Base-by-base conservation (phyloP, 64 coral and sea anemone species). In the Montipora cactus region DNA sequence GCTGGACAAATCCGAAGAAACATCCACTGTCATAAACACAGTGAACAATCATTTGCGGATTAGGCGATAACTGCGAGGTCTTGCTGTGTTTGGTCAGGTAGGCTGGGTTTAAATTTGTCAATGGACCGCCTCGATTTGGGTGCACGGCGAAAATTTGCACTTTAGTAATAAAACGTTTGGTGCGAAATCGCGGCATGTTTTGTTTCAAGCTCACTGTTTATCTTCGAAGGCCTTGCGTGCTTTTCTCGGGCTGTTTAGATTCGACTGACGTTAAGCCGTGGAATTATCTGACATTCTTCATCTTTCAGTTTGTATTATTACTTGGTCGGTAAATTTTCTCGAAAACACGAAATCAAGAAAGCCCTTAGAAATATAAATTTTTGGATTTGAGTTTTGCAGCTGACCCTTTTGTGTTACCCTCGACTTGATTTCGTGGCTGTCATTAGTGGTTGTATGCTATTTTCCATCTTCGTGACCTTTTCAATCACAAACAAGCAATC, bases 41-140 rank as follows among this genome's bases (percentile, higher is more conserved):
- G 74, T 51, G 21, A 89, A 72, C 82, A 86, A 86, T 86, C 82
- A 86, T 86, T 86, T 86, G 82, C 82, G 82, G 66, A 86, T 86
- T 86, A 86, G 61, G 82, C 82, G 82, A 86, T 86, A 71, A 86
- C 82, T 22, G 82, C 82, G 82, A 86, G 45, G 66, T 70, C 82
- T 86, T 86, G 82, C 82, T 86, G 82, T 70, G 82, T 86, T 86
- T 86, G 46, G 82, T 72, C 62, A 86, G 82, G 82, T 86, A 86
- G 82, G 82, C 67, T 50, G 82, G 82, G 45, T 45, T 86, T 68
- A 49, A 71, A 71, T 70, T 71, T 86, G 18, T 68, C 44, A 47
- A 50, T 86, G 87, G 58, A 53, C 77, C 58, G 52, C 76, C 12
- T 77, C 74, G 23, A 67, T 89, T 78, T 76, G 87, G 3, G 19